Conservation (phyloP, 2,113 vertebrate genomes). For the Lampris megalopsis region DNA sequence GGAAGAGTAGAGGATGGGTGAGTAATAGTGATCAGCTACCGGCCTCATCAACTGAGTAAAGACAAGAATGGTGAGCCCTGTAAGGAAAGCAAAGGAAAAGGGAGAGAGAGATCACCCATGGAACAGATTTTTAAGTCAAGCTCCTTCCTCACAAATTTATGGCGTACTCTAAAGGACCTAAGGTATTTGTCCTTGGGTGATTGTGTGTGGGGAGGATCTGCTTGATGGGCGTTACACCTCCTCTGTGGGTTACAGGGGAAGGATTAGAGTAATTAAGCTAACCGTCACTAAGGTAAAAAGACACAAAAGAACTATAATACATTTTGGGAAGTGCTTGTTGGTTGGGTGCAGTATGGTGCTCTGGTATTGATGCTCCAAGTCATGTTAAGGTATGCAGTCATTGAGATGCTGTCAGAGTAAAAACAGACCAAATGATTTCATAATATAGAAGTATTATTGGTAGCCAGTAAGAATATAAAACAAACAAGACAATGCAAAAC, state of each 20-base stretch:
- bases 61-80: not conserved
- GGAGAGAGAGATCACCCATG: conserved; percentile 21
- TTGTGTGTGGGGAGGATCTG: conserved; percentile 3
- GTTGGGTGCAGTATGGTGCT: not conserved
- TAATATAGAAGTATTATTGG: too few relatives aligned
- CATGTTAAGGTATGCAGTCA: not conserved
- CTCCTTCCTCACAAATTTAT: conserved; percentile 31
- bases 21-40: conserved; percentile 34
- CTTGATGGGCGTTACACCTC: not conserved
- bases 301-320: not conserved
- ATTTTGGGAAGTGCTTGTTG: too few relatives aligned
- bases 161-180: not conserved
- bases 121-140: conserved; percentile 40
- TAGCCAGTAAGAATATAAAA: too few relatives aligned
- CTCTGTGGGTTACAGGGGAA: not conserved
- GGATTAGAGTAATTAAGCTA: not conserved
- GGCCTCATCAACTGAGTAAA: conserved; percentile 34
- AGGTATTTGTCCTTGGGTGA: conserved; percentile 10
- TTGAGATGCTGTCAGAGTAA: too few relatives aligned
- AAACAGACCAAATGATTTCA: too few relatives aligned
- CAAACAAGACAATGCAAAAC: too few relatives aligned
- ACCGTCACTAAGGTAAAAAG: conserved; percentile 1
- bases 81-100: conserved; percentile 39
- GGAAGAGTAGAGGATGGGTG: conserved; percentile 19
- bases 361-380: too few relatives aligned